Base-by-base conservation (phyloP, 53 echinoderm and acorn worm species). In the Mesocentrotus franciscanus region DNA sequence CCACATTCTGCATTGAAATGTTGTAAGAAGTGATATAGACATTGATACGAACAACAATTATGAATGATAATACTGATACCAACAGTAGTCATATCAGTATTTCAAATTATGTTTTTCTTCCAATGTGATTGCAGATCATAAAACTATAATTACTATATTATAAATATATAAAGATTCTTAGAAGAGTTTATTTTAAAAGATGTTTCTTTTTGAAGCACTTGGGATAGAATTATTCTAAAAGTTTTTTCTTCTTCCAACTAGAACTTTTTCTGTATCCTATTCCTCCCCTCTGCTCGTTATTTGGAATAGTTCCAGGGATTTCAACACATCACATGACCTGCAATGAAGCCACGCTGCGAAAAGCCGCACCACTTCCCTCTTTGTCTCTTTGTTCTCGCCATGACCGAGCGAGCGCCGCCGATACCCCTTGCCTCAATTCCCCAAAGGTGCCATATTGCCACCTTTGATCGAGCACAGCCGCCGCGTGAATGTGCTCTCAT, bases 381-480 rank as follows among this genome's bases (percentile, higher is more conserved):
- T 33, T 17, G 60, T 89, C n/a, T 61, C 90, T 91, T 39, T 91
- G 32, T 91, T 4, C 58, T 61, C 35, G 35, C 58, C 87, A 58
- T 59, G 29, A 58, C 87, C n/a, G 58, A 87, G 58, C 58, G 29
- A 87, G 87, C 87, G 58, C 56, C 58, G 59, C 9, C 27, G 58
- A 87, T 87, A 58, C 87, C 87, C 58, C 87, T 57, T 15, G 58
- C 87, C 57, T 2, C 87, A 58, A 57, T 59, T 58, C 58, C 87
- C 87, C n/a, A 29, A 26, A 58, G 87, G 87, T 87, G 87, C 87
- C 18, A 15, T 58, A 87, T 87, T 66, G 39, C 26, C 66, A 91
- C 91, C 91, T 91, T 91, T 91, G 91, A 91, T 64, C 8, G 91
- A 66, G 91, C 91, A 34, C 91, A 91, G 91, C 68, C 91, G 91